Conservation (phyloP, 2,113 vertebrate genomes). For the Muscicapa adusta region DNA sequence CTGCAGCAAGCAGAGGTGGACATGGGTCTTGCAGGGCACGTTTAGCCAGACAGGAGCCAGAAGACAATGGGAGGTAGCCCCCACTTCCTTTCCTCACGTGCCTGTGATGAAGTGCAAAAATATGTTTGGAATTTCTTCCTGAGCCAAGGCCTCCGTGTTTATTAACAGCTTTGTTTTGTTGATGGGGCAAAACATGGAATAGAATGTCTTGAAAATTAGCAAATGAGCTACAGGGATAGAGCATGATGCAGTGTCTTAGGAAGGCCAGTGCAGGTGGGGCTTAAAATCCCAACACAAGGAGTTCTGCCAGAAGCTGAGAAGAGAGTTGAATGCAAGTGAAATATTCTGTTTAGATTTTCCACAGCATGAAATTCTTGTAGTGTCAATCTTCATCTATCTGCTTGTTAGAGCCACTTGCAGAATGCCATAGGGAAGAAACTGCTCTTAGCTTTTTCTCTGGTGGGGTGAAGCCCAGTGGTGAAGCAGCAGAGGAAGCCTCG, state of each 20-base stretch:
- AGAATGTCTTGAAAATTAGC: not conserved
- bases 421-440: not conserved
- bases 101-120: not conserved
- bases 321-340: not conserved
- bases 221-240: not conserved
- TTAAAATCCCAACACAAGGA: not conserved
- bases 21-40: not conserved
- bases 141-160: not conserved
- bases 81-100: not conserved
- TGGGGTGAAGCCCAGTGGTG: not conserved
- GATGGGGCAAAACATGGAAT: not conserved
- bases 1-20: not conserved
- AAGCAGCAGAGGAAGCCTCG: not conserved
- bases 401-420: not conserved
- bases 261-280: not conserved
- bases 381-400: not conserved
- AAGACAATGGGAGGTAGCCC: not conserved
- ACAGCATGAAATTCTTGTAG: not conserved
- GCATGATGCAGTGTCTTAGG: rapidly evolving
- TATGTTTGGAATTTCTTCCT: not conserved
- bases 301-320: not conserved
- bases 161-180: not conserved
- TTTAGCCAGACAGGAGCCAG: not conserved
- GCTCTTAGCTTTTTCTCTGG: not conserved
- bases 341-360: not conserved